Evolutionary conservation across 2,888 invertebrate genomes (phyloP).

Genomic region (Drosophila recens): DNA sequence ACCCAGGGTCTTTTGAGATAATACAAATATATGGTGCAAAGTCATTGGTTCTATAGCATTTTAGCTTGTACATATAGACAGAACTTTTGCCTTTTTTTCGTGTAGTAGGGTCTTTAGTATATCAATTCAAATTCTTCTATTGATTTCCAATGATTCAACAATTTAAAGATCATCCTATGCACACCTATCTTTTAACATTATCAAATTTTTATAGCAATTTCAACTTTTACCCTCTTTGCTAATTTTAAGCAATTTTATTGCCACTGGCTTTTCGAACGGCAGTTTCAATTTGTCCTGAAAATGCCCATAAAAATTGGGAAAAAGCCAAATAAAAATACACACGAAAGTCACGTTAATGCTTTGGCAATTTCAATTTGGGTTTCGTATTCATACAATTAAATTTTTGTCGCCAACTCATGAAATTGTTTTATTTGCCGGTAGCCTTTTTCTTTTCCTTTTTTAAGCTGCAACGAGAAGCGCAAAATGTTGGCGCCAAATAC

Average conservation of each 20-base stretch:
- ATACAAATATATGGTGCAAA: not conserved
- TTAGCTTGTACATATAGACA: not conserved
- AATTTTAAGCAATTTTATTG: not conserved
- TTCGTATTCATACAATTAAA: slow-evolving; percentile 49
- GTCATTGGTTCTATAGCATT: not conserved
- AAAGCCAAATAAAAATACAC: slow-evolving; percentile 42
- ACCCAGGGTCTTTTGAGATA: not conserved
- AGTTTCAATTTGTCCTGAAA: slow-evolving; percentile 23
- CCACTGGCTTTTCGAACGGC: slow-evolving; percentile 8
- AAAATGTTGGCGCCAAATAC: slow-evolving; percentile 62
- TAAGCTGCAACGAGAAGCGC: slow-evolving; percentile 8
- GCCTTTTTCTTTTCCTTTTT: slow-evolving; percentile 18
- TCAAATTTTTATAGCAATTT: not conserved
- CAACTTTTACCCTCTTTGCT: not conserved
- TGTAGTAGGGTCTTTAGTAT: too few relatives aligned
- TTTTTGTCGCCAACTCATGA: slow-evolving; percentile 50
- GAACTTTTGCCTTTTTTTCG: not conserved
- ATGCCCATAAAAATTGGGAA: slow-evolving; percentile 47
- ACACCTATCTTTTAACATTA: slow-evolving; percentile 2
- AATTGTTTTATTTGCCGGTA: slow-evolving; percentile 26
- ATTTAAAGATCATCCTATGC: not conserved
- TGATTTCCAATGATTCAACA: not conserved
- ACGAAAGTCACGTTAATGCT: slow-evolving; percentile 61
- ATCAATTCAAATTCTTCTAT: too few relatives aligned
- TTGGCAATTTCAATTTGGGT: slow-evolving; percentile 65